Conservation (phyloP, 1,140 invertebrate species). For the Aphidius ervi region DNA sequence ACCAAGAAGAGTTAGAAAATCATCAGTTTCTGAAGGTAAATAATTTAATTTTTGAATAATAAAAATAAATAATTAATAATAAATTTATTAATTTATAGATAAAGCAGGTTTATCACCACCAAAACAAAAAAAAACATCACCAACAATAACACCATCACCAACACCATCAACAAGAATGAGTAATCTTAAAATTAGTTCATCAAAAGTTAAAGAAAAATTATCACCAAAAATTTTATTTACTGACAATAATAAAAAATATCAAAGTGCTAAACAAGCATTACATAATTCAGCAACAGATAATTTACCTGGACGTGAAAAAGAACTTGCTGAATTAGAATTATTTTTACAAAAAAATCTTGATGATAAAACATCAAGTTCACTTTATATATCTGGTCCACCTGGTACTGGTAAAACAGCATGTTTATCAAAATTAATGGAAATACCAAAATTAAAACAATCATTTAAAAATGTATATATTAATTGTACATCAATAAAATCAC, state of each 20-base stretch:
- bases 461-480: constrained; percentile 73
- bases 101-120: constrained; percentile 28
- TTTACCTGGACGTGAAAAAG: constrained; percentile 74
- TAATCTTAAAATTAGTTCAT: constrained; percentile 28
- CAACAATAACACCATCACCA: constrained; percentile 31
- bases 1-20: constrained; percentile 25
- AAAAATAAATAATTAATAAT: too few relatives aligned
- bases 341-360: constrained; percentile 69
- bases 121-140: constrained; percentile 34
- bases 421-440: constrained; percentile 67
- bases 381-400: constrained; percentile 93
- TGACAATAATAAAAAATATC: constrained; percentile 48
- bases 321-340: constrained; percentile 64
- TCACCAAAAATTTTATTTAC: constrained; percentile 35
- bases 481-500: constrained; percentile 75
- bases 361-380: constrained; percentile 66
- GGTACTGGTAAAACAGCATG: constrained; percentile 95
- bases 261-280: constrained; percentile 60
- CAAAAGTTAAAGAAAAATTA: constrained; percentile 24
- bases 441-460: constrained; percentile 56
- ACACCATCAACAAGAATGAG: constrained; percentile 36
- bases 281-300: constrained; percentile 66
- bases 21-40: constrained; percentile 26
- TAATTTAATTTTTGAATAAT: background rate
- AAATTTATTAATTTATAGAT: constrained; percentile 12